Conservation (phyloP, 1,140 invertebrate species). For the Marisa cornuarietis region DNA sequence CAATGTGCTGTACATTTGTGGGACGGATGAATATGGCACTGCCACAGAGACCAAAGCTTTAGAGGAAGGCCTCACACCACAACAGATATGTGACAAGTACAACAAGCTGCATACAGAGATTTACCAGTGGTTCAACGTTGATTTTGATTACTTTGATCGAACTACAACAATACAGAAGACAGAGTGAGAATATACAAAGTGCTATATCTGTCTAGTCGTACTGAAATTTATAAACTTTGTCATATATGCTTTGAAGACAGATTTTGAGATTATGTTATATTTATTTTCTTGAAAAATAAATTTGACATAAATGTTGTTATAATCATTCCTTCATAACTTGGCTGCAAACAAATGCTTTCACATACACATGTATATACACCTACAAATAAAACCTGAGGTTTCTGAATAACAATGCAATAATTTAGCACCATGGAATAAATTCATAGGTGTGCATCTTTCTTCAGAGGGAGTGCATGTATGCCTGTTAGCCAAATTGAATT, state of each 20-base stretch:
- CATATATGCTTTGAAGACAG: no score
- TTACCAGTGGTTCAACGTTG: constrained; percentile 98
- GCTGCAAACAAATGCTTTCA: background rate
- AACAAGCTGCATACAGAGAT: constrained; percentile 86
- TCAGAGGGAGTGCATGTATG: no score
- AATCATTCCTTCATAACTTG: no score
- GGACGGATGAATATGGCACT: constrained; percentile 99
- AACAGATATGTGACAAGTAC: constrained; percentile 98
- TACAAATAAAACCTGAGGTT: background rate
- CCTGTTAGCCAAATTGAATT: no score
- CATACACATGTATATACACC: constrained; percentile 1
- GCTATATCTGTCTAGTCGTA: no score
- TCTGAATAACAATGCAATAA: background rate
- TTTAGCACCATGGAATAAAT: background rate
- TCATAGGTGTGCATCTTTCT: no score
- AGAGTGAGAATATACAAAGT: constrained; percentile 72
- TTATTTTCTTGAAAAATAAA: no score
- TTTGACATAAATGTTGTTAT: no score
- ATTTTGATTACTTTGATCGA: constrained; percentile 97
- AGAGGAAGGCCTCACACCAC: constrained; percentile 88
- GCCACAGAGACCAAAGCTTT: constrained; percentile 98
- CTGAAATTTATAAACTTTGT: no score
- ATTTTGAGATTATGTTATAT: no score
- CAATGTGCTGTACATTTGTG: constrained; percentile 92
- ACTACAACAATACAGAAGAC: constrained; percentile 94